phyloP scores from a whole-genome alignment of 2,797 vertebrate species.

The Xerus rutilus region DNA sequence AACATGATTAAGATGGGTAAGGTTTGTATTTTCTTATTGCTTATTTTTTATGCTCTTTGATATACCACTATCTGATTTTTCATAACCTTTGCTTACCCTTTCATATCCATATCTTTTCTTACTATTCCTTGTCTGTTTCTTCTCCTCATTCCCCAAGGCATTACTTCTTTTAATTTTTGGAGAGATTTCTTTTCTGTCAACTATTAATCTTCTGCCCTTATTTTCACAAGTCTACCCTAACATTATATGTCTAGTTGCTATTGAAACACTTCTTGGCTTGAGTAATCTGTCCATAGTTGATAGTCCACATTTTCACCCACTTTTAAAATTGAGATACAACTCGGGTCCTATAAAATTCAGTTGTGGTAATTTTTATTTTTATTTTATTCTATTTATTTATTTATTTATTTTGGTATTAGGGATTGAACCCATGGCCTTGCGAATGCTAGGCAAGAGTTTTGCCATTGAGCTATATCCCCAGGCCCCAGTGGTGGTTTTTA shows the following conservation, averaged over 20 bases:
- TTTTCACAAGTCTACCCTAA: neutral
- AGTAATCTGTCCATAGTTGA: conserved; percentile 14
- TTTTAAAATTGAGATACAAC: neutral
- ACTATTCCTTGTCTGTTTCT: neutral
- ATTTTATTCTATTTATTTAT: too few species aligned
- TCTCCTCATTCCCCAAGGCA: neutral
- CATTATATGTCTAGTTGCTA: neutral
- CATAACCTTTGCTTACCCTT: neutral
- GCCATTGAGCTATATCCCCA: neutral
- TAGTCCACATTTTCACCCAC: neutral
- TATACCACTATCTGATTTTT: neutral
- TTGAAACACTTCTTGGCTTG: neutral
- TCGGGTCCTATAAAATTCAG: neutral
- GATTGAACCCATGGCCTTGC: neutral
- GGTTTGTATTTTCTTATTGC: conserved; percentile 16
- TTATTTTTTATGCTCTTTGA: neutral
- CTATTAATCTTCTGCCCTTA: neutral
- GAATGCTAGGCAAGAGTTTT: neutral
- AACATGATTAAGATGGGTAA: neutral
- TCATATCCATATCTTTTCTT: neutral
- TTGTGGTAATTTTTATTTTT: neutral
- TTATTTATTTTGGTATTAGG: neutral
- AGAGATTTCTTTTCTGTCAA: conserved; percentile 3
- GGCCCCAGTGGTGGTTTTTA: neutral
- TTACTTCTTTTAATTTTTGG: neutral